Percentiles rank a stretch among this genome's conserved stretches.
phyloP scores from a whole-genome alignment of 2,888 invertebrate genomes.

The Megamerina dolium region DNA sequence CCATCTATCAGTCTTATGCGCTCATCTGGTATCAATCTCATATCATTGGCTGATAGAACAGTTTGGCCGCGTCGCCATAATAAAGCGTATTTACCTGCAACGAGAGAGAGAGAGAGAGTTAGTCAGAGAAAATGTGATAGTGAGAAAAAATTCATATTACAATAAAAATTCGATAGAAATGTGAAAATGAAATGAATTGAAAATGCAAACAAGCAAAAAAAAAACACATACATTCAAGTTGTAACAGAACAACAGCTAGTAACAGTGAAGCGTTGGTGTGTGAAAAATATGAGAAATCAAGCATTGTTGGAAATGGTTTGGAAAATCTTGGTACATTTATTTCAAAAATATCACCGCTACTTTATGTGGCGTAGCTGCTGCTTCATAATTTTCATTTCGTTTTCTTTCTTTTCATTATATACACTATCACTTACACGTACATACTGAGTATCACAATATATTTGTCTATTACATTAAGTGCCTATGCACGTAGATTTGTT shows the following conservation, averaged over 20 bases:
- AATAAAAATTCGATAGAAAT: neutral
- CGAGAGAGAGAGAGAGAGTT: slow-evolving; percentile 9
- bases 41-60: slow-evolving; percentile 64
- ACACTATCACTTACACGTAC: neutral
- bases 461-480: too few relatives aligned
- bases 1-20: slow-evolving; percentile 64
- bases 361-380: neutral
- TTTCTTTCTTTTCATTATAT: neutral
- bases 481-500: too few relatives aligned
- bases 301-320: slow-evolving; percentile 8
- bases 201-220: neutral
- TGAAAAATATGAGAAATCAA: neutral
- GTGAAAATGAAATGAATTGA: neutral
- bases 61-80: slow-evolving; percentile 67
- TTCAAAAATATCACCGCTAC: slow-evolving; percentile 1
- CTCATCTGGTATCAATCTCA: slow-evolving; percentile 66
- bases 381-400: too few relatives aligned
- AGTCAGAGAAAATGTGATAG: slow-evolving; percentile 12
- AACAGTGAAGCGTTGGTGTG: too few relatives aligned
- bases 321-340: slow-evolving; percentile 11
- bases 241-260: too few relatives aligned
- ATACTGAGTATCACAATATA: too few relatives aligned
- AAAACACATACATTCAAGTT: too few relatives aligned
- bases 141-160: neutral
- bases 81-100: slow-evolving; percentile 59